Evolutionary conservation across 2,113 vertebrate species (phyloP).

Genomic region (Myrmophylax atrothorax): DNA sequence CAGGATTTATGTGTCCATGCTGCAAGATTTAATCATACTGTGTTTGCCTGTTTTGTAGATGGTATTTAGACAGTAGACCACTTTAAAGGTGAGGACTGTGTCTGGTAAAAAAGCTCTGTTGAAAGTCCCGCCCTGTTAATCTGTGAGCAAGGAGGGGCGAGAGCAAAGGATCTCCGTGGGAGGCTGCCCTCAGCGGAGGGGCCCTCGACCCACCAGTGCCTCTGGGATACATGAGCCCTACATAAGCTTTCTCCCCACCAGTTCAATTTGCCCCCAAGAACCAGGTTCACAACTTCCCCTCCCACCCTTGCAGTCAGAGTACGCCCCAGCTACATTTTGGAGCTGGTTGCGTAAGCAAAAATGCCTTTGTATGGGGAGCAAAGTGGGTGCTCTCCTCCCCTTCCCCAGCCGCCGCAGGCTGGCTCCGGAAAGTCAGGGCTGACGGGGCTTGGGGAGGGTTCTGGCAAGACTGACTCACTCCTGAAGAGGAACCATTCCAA

Average conservation of each 20-base stretch:
- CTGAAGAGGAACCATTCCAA: background rate
- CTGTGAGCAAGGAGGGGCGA: background rate
- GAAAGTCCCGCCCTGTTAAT: background rate
- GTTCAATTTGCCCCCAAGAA: background rate
- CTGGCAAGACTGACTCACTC: background rate
- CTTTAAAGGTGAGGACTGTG: background rate
- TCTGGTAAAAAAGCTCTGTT: background rate
- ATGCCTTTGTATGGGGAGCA: fast-evolving
- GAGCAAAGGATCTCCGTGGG: background rate
- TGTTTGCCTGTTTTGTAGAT: background rate
- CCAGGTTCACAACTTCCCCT: background rate
- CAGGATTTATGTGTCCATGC: background rate
- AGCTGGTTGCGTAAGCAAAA: background rate
- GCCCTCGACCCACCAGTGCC: background rate
- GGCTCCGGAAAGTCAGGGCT: background rate
- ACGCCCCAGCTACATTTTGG: background rate
- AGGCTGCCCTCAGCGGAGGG: background rate
- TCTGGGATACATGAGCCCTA: background rate
- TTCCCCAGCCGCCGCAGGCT: background rate
- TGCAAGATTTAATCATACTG: background rate
- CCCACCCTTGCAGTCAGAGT: background rate
- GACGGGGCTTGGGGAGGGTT: background rate
- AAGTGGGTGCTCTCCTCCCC: background rate
- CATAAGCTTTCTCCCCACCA: background rate
- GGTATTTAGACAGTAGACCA: background rate